Evolutionary conservation across 1,140 invertebrate genomes (phyloP).

Genomic region (Dendrolimus punctatus): DNA sequence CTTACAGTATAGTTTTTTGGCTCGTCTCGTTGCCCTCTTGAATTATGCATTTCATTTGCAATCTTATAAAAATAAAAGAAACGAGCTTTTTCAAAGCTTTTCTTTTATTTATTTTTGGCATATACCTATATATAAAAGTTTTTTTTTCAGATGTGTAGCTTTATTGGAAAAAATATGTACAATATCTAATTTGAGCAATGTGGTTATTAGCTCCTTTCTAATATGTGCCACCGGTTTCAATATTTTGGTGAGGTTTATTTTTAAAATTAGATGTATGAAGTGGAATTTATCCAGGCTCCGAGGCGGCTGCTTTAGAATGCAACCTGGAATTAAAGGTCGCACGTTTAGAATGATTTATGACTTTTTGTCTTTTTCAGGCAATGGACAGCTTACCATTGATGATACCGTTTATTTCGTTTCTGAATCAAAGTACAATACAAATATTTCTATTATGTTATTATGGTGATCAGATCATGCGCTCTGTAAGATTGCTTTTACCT

Average conservation of each 20-base stretch:
- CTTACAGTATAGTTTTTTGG: too few species aligned
- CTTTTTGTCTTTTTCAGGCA: slow-evolving; percentile 23
- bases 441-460: slow-evolving; percentile 34
- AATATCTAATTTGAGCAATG: slow-evolving; percentile 30
- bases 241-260: slow-evolving; percentile 24
- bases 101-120: not conserved
- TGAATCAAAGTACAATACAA: slow-evolving; percentile 25
- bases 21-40: too few species aligned
- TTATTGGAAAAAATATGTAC: slow-evolving; percentile 30
- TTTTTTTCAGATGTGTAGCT: slow-evolving; percentile 31
- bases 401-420: slow-evolving; percentile 20
- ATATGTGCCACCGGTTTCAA: slow-evolving; percentile 42
- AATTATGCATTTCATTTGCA: too few species aligned
- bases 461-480: slow-evolving; percentile 26
- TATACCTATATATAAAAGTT: not conserved
- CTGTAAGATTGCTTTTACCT: slow-evolving; percentile 19
- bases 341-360: not conserved
- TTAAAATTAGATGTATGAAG: not conserved
- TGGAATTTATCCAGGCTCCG: too few species aligned
- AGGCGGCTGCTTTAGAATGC: too few species aligned
- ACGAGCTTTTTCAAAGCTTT: too few species aligned
- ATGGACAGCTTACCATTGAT: slow-evolving; percentile 17
- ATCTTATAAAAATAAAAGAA: too few species aligned
- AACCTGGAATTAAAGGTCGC: too few species aligned
- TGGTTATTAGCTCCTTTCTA: slow-evolving; percentile 29